Evolutionary conservation across 1,140 invertebrate genomes (phyloP).

Genomic region (Oncopodura yosiiana): DNA sequence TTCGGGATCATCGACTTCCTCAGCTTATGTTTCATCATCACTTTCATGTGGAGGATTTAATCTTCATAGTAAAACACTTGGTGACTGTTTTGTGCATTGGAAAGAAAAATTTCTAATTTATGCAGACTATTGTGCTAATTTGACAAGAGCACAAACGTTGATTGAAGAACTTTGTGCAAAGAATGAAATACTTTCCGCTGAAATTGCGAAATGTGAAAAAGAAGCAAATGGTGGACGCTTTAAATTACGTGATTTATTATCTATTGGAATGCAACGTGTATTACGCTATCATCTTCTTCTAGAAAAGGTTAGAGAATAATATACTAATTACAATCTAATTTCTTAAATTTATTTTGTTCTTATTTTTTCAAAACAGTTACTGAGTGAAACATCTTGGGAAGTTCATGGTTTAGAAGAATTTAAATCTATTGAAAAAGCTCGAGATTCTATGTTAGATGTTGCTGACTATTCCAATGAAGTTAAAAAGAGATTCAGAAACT

Average conservation of each 20-base stretch:
- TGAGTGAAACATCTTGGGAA: conserved; percentile 70
- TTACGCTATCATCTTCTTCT: conserved; percentile 92
- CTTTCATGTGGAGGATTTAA: no score
- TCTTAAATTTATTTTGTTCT: no score
- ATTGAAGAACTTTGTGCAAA: conserved; percentile 63
- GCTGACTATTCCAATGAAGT: conserved; percentile 97
- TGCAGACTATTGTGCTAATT: conserved; percentile 88
- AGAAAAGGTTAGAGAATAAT: no score
- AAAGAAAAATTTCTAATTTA: conserved; percentile 85
- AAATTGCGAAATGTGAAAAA: conserved; percentile 67
- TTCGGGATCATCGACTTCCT: conserved; percentile 28
- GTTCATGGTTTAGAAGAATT: conserved; percentile 58
- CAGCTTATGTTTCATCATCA: conserved; percentile 39
- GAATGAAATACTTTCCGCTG: conserved; percentile 49
- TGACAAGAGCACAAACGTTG: conserved; percentile 65
- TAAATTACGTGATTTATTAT: conserved; percentile 83
- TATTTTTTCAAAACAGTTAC: no score
- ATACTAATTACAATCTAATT: no score
- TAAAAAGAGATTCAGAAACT: conserved; percentile 90
- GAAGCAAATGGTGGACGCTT: conserved; percentile 91
- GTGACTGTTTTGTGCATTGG: conserved; percentile 75
- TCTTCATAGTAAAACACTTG: conserved; percentile 35
- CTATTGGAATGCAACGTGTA: conserved; percentile 95
- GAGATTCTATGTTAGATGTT: conserved; percentile 93
- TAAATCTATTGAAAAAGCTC: conserved; percentile 68